Evolutionary conservation across 2,888 invertebrate species (phyloP).

Genomic region (Tachystola acroxantha): DNA sequence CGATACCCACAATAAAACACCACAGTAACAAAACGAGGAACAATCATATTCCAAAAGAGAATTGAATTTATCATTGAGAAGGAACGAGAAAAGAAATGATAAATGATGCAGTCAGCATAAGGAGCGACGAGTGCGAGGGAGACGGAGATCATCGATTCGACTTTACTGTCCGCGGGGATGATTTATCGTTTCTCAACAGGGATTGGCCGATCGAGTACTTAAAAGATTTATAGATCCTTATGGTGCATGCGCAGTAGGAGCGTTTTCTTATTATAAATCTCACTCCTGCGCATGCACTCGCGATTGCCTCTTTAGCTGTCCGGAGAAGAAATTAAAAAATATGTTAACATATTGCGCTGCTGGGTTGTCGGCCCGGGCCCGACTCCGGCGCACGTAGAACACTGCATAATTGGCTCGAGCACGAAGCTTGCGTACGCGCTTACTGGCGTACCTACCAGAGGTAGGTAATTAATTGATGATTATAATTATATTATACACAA

Average conservation of each 20-base stretch:
- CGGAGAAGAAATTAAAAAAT: conserved; percentile 66
- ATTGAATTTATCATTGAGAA: conserved; percentile 77
- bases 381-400: conserved; percentile 31
- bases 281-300: conserved; percentile 70
- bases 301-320: conserved; percentile 66
- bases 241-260: conserved; percentile 75
- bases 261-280: conserved; percentile 76
- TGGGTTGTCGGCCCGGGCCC: conserved; percentile 26
- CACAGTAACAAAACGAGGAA: conserved; percentile 74
- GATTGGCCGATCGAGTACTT: conserved; percentile 75
- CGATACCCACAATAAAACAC: conserved; percentile 72
- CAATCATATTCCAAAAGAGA: conserved; percentile 76
- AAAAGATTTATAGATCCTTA: conserved; percentile 74
- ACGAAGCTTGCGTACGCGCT: neutral
- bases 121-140: conserved; percentile 49
- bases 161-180: conserved; percentile 66
- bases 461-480: too few relatives aligned
- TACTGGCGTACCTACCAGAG: neutral
- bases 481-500: too few relatives aligned
- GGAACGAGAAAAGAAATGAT: conserved; percentile 72
- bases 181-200: conserved; percentile 77
- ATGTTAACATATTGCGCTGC: conserved; percentile 68
- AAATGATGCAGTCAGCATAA: conserved; percentile 60
- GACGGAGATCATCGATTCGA: conserved; percentile 56
- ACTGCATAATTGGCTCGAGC: conserved; percentile 50